Percentiles rank a stretch among this genome's conserved stretches.
Conservation (phyloP, 1,140 invertebrate genomes). For the Ceratina calcarata region DNA sequence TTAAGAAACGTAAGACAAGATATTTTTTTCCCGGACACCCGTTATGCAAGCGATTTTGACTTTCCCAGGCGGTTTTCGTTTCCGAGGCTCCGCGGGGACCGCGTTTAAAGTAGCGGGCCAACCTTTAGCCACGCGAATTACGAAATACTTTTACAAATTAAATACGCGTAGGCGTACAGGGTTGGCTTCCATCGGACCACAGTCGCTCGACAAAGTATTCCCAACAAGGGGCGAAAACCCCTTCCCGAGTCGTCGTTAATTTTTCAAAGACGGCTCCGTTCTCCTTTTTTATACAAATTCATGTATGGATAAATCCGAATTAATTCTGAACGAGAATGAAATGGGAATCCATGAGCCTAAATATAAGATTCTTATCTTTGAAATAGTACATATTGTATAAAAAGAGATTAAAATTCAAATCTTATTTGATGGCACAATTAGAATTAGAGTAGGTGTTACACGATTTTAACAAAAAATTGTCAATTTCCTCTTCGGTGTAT, state of each 20-base stretch:
- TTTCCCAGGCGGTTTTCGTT: conserved; percentile 53
- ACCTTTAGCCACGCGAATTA: conserved; percentile 70
- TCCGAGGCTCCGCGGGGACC: conserved; percentile 53
- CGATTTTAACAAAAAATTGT: no score
- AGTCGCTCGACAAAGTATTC: conserved; percentile 74
- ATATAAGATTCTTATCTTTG: no score
- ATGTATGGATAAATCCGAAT: not conserved
- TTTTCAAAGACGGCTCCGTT: conserved; percentile 51
- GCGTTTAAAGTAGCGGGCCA: conserved; percentile 58
- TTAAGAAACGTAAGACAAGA: not conserved
- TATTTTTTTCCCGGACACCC: conserved; percentile 49
- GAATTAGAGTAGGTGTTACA: no score
- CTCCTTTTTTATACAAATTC: conserved; percentile 12
- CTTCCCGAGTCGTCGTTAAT: conserved; percentile 43
- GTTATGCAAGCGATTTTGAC: conserved; percentile 56
- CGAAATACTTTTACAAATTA: conserved; percentile 75
- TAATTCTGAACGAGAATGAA: no score
- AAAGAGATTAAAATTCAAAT: no score
- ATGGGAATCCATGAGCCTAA: no score
- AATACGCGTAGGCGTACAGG: conserved; percentile 66
- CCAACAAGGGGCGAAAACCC: conserved; percentile 68
- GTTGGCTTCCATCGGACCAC: conserved; percentile 73
- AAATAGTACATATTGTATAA: no score
- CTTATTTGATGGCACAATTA: no score
- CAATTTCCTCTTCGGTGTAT: no score